phyloP scores from a whole-genome alignment of 2,888 invertebrate species.

The Macroteleia sp. region DNA sequence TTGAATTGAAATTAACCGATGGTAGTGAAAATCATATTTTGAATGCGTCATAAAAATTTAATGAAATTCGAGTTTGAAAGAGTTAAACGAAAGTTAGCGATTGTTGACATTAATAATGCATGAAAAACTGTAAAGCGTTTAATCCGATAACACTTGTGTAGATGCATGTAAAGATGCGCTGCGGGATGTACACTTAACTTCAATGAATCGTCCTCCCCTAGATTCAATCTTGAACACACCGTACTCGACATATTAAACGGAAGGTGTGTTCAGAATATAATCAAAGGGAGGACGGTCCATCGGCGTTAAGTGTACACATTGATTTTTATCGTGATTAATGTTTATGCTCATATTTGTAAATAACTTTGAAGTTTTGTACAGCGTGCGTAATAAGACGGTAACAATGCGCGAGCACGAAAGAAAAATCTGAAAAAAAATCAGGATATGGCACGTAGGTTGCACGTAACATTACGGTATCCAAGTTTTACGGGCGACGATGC shows the following conservation, averaged over 20 bases:
- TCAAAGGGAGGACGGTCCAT: too few relatives aligned
- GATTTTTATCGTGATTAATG: constrained; percentile 48
- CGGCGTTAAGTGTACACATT: too few relatives aligned
- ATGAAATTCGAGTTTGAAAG: not conserved
- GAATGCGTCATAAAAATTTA: too few relatives aligned
- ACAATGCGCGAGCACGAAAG: constrained; percentile 58
- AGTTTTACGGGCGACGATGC: constrained; percentile 57
- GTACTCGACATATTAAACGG: too few relatives aligned
- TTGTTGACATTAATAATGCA: constrained; percentile 35
- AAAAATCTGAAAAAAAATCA: constrained; percentile 54
- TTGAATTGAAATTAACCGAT: too few relatives aligned
- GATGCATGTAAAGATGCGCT: constrained; percentile 14
- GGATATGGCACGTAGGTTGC: constrained; percentile 57
- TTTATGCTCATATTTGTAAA: constrained; percentile 46
- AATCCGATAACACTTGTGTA: constrained; percentile 22
- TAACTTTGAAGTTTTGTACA: constrained; percentile 32
- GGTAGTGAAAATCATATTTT: too few relatives aligned
- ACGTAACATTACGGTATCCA: constrained; percentile 60
- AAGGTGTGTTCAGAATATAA: too few relatives aligned
- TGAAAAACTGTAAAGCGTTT: constrained; percentile 36
- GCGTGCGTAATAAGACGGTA: constrained; percentile 43
- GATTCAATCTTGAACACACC: too few relatives aligned
- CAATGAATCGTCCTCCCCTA: too few relatives aligned
- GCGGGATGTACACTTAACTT: too few relatives aligned
- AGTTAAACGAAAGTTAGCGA: constrained; percentile 17